phyloP scores from a whole-genome alignment of 2,888 invertebrate species.

The Scrobipalpa atriplicella region DNA sequence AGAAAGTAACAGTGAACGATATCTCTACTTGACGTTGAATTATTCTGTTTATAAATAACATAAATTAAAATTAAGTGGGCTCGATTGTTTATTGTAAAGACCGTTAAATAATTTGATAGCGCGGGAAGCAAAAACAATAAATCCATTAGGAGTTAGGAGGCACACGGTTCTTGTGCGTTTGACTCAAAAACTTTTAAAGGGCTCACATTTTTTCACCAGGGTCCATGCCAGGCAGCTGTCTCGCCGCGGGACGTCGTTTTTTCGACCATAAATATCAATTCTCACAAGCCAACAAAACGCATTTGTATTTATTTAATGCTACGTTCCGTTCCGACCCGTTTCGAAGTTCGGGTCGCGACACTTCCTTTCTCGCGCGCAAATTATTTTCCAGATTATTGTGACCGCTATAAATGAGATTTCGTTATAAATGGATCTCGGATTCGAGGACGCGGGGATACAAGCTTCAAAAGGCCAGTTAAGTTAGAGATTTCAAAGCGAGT shows the following conservation, averaged over 20 bases:
- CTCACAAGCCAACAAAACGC: slow-evolving; percentile 71
- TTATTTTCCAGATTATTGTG: slow-evolving; percentile 52
- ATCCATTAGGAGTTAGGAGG: slow-evolving; percentile 26
- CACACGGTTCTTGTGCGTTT: slow-evolving; percentile 36
- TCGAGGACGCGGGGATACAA: background rate
- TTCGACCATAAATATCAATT: slow-evolving; percentile 80
- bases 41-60: slow-evolving; percentile 10
- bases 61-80: slow-evolving; percentile 5
- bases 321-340: slow-evolving; percentile 54
- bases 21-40: slow-evolving; percentile 10
- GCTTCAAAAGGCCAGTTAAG: background rate
- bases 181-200: slow-evolving; percentile 50
- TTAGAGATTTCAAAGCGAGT: slow-evolving; percentile 12
- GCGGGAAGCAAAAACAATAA: slow-evolving; percentile 27
- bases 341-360: slow-evolving; percentile 51
- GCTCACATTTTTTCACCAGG: slow-evolving; percentile 53
- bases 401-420: slow-evolving; percentile 48
- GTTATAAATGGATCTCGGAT: slow-evolving; percentile 9
- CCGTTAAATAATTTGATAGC: slow-evolving; percentile 24
- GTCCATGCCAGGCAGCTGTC: slow-evolving; percentile 54
- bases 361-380: slow-evolving; percentile 63
- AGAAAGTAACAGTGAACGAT: background rate
- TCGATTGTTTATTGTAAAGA: slow-evolving; percentile 10
- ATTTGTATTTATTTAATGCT: slow-evolving; percentile 77
- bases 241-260: slow-evolving; percentile 69